phyloP scores from a whole-genome alignment of 1,140 invertebrate genomes.

The Thaumetopoea pityocampa region DNA sequence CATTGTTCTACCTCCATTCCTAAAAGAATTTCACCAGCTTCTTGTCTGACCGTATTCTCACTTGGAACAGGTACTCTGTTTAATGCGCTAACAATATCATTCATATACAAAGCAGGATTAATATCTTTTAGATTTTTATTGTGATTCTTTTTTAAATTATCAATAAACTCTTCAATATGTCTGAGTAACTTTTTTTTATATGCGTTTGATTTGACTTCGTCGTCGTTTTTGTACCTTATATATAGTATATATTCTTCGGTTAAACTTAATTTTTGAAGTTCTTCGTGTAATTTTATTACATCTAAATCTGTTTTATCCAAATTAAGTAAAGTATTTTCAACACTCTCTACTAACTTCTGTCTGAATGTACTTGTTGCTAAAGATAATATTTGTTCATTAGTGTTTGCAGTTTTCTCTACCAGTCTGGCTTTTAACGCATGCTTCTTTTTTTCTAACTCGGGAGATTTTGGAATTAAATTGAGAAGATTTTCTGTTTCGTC shows the following conservation, averaged over 20 bases:
- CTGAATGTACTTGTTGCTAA: constrained; percentile 27
- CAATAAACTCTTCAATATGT: constrained; percentile 27
- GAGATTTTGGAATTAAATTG: constrained; percentile 32
- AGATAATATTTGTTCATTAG: constrained; percentile 28
- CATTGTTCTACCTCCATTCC: constrained; percentile 48
- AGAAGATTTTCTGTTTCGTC: constrained; percentile 46
- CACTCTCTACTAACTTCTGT: constrained; percentile 32
- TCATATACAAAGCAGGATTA: constrained; percentile 26
- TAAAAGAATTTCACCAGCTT: constrained; percentile 43
- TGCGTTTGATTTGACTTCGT: constrained; percentile 30
- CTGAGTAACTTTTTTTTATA: constrained; percentile 41
- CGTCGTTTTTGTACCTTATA: constrained; percentile 31
- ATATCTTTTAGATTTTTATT: constrained; percentile 26
- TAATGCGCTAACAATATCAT: constrained; percentile 38
- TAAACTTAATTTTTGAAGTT: constrained; percentile 36
- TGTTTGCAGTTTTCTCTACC: constrained; percentile 35
- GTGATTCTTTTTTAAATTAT: constrained; percentile 32
- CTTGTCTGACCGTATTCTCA: constrained; percentile 32
- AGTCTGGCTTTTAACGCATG: constrained; percentile 39
- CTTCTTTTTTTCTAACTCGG: constrained; percentile 30
- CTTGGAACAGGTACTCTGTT: constrained; percentile 38
- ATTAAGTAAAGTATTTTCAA: constrained; percentile 27
- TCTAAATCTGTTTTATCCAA: constrained; percentile 5
- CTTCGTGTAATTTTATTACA: constrained; percentile 30
- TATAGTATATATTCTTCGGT: constrained; percentile 42